phyloP scores from a whole-genome alignment of 2,888 invertebrate species.

The Miltochrista miniata region DNA sequence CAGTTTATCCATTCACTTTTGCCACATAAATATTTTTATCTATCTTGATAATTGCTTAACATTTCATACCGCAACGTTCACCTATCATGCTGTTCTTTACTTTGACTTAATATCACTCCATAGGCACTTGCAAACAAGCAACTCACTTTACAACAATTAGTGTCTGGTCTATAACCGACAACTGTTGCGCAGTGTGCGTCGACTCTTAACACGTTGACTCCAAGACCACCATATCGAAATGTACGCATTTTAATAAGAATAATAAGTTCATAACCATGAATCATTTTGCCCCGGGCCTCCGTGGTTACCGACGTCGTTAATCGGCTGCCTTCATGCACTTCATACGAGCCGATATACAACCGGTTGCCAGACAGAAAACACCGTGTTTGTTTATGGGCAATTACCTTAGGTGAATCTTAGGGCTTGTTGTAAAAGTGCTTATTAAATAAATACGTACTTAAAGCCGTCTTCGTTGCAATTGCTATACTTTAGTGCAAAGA shows the following conservation, averaged over 20 bases:
- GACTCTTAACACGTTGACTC: neutral
- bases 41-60: too few relatives aligned
- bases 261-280: conserved; percentile 46
- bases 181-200: neutral
- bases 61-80: too few relatives aligned
- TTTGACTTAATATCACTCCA: too few relatives aligned
- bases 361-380: conserved; percentile 6
- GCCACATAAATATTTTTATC: too few relatives aligned
- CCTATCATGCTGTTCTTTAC: too few relatives aligned
- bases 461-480: too few relatives aligned
- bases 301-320: conserved; percentile 46
- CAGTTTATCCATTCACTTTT: too few relatives aligned
- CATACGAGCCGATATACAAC: conserved; percentile 8
- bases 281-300: conserved; percentile 46
- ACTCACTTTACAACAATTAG: neutral
- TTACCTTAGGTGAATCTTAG: neutral
- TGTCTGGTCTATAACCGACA: neutral
- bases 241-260: conserved; percentile 9
- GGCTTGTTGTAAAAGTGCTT: neutral
- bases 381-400: conserved; percentile 2
- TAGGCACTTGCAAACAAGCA: too few relatives aligned
- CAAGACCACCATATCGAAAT: conserved; percentile 6
- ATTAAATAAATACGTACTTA: neutral
- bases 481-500: too few relatives aligned
- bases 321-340: conserved; percentile 19